Percentiles rank a stretch among this genome's conserved stretches.
Conservation (phyloP, 1,140 invertebrate species). For the Phthorimaea operculella region DNA sequence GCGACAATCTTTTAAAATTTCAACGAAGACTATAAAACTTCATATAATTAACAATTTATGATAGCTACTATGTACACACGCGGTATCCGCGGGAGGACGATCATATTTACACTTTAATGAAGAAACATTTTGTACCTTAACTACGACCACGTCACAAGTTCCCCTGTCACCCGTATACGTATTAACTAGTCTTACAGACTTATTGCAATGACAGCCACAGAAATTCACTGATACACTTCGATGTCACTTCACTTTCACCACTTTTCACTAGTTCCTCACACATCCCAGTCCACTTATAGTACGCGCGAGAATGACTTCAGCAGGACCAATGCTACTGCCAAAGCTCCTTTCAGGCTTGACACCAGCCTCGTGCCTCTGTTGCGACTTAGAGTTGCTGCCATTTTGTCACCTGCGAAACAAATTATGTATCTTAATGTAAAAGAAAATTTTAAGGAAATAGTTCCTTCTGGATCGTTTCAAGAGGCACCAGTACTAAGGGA, state of each 20-base stretch:
- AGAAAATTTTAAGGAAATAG: too few relatives aligned
- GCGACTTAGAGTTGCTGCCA: conserved; percentile 47
- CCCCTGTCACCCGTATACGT: neutral
- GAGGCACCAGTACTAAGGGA: too few relatives aligned
- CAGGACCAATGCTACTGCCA: neutral
- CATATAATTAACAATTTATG: neutral
- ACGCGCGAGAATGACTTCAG: neutral
- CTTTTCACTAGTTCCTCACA: neutral
- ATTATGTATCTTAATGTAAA: too few relatives aligned
- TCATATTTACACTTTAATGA: neutral
- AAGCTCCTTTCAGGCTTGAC: neutral
- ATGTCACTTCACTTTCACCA: neutral
- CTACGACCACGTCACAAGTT: neutral
- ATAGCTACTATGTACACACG: neutral
- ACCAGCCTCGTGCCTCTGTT: conserved; percentile 13
- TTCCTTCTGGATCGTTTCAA: too few relatives aligned
- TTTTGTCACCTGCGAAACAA: conserved; percentile 42
- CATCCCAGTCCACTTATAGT: neutral
- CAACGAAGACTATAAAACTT: conserved; percentile 1
- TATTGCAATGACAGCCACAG: neutral
- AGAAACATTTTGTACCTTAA: neutral
- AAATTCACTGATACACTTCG: neutral
- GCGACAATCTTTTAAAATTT: neutral
- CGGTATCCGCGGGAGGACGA: neutral
- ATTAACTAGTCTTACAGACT: neutral